These are phyloP conservation scores for Nemotelus pantherinus DNA, from an alignment of 2,888 invertebrate species.

Conservation along the genomic window DNA sequence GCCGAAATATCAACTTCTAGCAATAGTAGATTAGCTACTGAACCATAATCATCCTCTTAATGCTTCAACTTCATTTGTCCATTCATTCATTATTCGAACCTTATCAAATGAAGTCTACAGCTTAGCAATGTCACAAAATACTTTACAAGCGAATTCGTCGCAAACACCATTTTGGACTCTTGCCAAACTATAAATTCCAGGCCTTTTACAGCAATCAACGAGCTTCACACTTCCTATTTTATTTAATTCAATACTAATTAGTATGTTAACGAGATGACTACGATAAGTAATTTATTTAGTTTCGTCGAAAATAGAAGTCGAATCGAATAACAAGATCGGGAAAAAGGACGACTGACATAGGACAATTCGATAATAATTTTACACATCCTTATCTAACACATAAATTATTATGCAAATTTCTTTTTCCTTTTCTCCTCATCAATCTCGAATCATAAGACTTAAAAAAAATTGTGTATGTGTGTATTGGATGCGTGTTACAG, in stretches of 20 bases:
- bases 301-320: constrained; percentile 20
- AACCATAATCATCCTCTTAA: constrained; percentile 30
- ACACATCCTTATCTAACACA: background rate
- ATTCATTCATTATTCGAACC: background rate
- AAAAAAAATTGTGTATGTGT: constrained; percentile 24
- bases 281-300: constrained; percentile 9
- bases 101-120: background rate
- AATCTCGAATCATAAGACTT: constrained; percentile 24
- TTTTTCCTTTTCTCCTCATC: background rate
- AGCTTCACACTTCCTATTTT: background rate
- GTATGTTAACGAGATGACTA: too few relatives aligned
- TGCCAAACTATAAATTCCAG: background rate
- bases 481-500: background rate
- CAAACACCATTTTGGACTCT: background rate
- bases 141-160: background rate
- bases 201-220: constrained; percentile 13
- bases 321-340: constrained; percentile 50
- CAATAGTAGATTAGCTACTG: constrained; percentile 23
- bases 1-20: constrained; percentile 23
- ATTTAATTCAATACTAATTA: constrained; percentile 9
- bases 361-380: background rate
- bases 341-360: constrained; percentile 58
- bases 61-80: background rate
- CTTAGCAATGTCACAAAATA: constrained; percentile 21
- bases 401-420: constrained; percentile 29